Conservation (phyloP, 2,113 vertebrate genomes). For the Telmatochromis sp. region DNA sequence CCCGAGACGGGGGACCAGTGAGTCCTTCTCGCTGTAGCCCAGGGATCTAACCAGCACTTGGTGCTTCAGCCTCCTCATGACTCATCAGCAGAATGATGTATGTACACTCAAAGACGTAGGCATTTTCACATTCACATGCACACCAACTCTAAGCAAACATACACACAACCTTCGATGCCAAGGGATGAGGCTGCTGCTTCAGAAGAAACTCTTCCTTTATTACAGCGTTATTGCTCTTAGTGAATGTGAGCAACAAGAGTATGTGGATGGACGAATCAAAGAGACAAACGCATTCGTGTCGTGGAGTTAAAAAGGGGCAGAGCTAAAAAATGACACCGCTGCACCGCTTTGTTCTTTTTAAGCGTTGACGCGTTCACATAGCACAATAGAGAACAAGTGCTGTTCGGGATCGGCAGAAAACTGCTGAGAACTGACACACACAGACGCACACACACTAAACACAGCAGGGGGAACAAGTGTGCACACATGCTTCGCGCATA, state of each 20-base stretch:
- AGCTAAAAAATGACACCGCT: conserved; percentile 11
- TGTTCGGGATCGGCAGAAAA: conserved; percentile 2
- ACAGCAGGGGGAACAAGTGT: not conserved
- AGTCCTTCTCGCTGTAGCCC: conserved; percentile 16
- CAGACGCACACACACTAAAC: not conserved
- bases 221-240: not conserved
- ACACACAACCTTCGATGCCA: conserved; percentile 1
- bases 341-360: conserved; percentile 4
- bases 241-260: not conserved
- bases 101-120: conserved; percentile 5
- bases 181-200: not conserved
- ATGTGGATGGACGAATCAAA: not conserved
- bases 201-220: not conserved
- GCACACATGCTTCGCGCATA: not conserved
- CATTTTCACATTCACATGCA: not conserved
- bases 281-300: conserved; percentile 3
- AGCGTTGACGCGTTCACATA: not conserved
- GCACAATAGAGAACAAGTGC: not conserved
- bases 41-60: not conserved
- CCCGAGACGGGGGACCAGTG: not conserved
- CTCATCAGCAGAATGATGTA: conserved; percentile 53
- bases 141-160: conserved; percentile 8
- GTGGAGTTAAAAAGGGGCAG: not conserved
- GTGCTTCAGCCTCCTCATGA: conserved; percentile 46
- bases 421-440: not conserved